Evolutionary conservation across 2,797 vertebrate genomes (phyloP), one percentile per base, ranked within the genome.

Genomic region (Semaprochilodus insignis): DNA sequence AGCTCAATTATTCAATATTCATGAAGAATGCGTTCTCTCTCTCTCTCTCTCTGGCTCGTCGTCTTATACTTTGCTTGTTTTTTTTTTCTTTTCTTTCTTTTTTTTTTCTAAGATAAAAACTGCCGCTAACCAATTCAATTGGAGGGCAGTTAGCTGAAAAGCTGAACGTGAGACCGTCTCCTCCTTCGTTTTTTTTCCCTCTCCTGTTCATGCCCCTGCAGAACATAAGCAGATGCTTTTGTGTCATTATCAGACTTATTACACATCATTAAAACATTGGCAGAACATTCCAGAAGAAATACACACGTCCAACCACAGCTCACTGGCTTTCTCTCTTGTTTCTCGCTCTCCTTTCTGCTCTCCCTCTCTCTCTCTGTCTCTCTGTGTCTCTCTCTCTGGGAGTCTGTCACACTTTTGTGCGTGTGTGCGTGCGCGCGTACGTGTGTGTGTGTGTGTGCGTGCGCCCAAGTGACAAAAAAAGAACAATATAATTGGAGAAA

Each of bases 401-500:
- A 21, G 77, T 74, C 78, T 87, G 84, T 86, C 80, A 73, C 51
- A 62, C 55, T 72, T 66, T 86, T 87, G 65, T 81, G 89, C 86
- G 86, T 85, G 87, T 74, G 40, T 44, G 87, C 82, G 59, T 75
- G 87, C 77, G 82, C 81, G 77, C 25, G 85, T 44, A n/a, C 36
- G 86, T 72, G 27, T 51, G 87, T 89, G 90, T 86, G 88, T 82
- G 90, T 81, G 89, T 82, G 89, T 88, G 87, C 83, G 81, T 80
- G 89, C 90, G 90, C 91, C 92, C 91, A 94, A 95, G 94, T 92
- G 92, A 97, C 92, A 96, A 96, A 96, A 94, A 94, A 90, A 93
- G 96, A 97, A 97, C 96, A 97, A 97, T 96, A 95, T 97, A 97
- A 98, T 97, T 97, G 97, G 96, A 95, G 96, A 97, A 97, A 97